Evolutionary conservation across 2,797 vertebrate genomes (phyloP).

Genomic region (Hyperoplus lanceolatus): DNA sequence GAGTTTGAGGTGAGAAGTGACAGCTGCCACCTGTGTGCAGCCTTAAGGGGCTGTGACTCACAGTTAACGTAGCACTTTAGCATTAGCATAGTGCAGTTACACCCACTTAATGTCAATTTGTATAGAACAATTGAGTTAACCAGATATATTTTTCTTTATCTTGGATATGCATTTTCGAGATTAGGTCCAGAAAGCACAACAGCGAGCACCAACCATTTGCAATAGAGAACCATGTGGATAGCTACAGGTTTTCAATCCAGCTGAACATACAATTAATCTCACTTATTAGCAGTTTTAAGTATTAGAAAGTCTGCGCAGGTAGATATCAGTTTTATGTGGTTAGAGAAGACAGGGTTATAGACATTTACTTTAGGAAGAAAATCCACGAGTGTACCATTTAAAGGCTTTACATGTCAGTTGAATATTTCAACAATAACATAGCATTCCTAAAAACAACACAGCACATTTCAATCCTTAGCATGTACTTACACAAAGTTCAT

Average conservation of each 20-base stretch:
- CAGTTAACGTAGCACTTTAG: not conserved
- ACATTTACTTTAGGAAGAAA: not conserved
- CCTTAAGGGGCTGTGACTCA: constrained; percentile 20
- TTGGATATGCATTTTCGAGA: not conserved
- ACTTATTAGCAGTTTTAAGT: not conserved
- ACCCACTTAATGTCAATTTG: not conserved
- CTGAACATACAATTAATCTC: not conserved
- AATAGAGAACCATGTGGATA: not conserved
- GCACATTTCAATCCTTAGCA: not conserved
- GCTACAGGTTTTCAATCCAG: not conserved
- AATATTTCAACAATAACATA: not conserved
- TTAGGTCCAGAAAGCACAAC: not conserved
- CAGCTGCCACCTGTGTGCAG: constrained; percentile 1
- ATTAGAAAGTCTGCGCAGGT: not conserved
- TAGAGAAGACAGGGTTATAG: not conserved
- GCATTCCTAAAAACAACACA: too few species aligned
- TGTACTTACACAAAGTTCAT: not conserved
- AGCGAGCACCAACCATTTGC: not conserved
- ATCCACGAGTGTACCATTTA: not conserved
- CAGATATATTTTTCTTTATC: not conserved
- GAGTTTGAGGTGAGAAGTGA: constrained; percentile 30
- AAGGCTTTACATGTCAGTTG: not conserved
- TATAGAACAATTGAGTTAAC: not conserved
- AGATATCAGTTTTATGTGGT: not conserved
- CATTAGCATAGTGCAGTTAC: constrained; percentile 1